These are phyloP conservation scores for Metopolophium dirhodum DNA, from an alignment of 1,140 invertebrate species.

Conservation along the genomic window DNA sequence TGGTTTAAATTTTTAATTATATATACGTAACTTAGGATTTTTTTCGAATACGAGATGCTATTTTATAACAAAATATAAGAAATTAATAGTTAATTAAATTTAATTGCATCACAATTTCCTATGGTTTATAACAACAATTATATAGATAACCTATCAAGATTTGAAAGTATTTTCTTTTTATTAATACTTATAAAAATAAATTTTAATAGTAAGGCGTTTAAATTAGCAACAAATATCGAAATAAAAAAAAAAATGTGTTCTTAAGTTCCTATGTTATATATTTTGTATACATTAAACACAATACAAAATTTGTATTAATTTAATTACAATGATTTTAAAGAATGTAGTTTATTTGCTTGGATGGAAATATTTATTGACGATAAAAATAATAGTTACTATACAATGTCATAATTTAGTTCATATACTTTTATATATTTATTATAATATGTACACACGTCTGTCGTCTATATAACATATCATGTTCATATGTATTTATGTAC, in stretches of 20 bases:
- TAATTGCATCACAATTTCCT: too few relatives aligned
- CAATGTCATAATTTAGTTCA: too few relatives aligned
- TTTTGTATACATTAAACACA: background rate
- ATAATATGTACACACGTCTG: background rate
- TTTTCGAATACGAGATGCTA: background rate
- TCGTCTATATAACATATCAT: background rate
- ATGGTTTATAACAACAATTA: too few relatives aligned
- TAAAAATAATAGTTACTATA: background rate
- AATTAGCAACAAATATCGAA: too few relatives aligned
- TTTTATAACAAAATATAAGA: background rate
- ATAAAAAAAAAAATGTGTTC: too few relatives aligned
- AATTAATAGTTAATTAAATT: too few relatives aligned
- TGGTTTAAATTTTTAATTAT: background rate
- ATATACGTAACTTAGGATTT: background rate
- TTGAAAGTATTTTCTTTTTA: too few relatives aligned
- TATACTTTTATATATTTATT: background rate
- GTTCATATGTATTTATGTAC: background rate
- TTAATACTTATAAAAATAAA: too few relatives aligned
- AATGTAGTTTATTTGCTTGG: background rate
- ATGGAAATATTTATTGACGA: background rate
- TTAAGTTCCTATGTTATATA: background rate
- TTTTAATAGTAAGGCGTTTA: too few relatives aligned
- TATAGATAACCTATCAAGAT: too few relatives aligned
- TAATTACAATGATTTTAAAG: background rate
- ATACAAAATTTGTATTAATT: too few relatives aligned